Conservation (phyloP, 1,140 invertebrate species). For the Melanaphis sacchari region DNA sequence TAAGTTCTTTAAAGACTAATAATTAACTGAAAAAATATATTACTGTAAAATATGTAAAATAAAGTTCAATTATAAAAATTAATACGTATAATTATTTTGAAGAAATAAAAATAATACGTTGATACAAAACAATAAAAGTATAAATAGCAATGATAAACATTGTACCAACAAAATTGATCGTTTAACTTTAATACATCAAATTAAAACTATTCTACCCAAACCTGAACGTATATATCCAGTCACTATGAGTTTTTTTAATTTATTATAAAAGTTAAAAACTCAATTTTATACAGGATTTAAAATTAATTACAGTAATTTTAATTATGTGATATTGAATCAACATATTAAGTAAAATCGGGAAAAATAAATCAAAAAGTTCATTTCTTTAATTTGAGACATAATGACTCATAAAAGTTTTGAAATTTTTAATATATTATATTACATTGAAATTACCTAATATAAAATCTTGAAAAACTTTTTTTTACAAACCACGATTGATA, state of each 20-base stretch:
- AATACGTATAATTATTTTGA: neutral
- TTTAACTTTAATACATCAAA: neutral
- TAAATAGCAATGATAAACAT: neutral
- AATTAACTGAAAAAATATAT: neutral
- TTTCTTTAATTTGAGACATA: neutral
- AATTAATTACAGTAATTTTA: neutral
- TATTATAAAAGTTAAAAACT: constrained; percentile 2
- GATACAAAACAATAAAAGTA: neutral
- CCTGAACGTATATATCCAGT: neutral
- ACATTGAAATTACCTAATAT: neutral
- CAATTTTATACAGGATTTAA: neutral
- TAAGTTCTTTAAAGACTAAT: neutral
- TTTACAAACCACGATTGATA: neutral
- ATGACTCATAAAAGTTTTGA: neutral
- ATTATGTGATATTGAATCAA: neutral
- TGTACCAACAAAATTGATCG: neutral
- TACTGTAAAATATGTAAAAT: neutral
- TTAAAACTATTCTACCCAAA: neutral
- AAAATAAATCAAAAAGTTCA: neutral
- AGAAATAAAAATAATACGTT: neutral
- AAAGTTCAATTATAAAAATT: neutral
- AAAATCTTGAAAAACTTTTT: neutral
- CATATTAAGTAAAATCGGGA: neutral
- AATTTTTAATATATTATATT: neutral
- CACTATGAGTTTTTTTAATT: neutral